Evolutionary conservation across 2,113 vertebrate genomes (phyloP).

Genomic region (Eulemur rufifrons): DNA sequence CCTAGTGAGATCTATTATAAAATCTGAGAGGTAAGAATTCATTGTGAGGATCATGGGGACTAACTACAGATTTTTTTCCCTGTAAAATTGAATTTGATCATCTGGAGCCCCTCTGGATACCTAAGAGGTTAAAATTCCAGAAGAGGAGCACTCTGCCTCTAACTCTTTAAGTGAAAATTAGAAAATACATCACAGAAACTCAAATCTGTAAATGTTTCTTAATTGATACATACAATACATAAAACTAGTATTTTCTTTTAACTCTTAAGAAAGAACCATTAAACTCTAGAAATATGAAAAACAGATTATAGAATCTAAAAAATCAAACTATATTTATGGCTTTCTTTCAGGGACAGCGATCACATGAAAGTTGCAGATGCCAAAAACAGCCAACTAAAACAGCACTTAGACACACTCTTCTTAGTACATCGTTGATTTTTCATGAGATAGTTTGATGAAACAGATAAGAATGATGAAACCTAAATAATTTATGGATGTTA

Average conservation of each 20-base stretch:
- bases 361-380: neutral
- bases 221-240: neutral
- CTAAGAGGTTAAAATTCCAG: slow-evolving; percentile 4
- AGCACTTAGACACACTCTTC: neutral
- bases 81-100: neutral
- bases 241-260: slow-evolving; percentile 47
- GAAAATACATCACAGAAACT: slow-evolving; percentile 18
- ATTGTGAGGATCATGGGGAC: neutral
- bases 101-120: neutral
- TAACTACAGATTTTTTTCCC: neutral
- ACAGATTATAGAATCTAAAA: neutral
- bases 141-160: neutral
- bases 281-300: slow-evolving; percentile 36
- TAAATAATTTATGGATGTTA: neutral
- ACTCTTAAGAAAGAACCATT: slow-evolving; percentile 20
- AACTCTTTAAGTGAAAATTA: slow-evolving; percentile 7
- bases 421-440: neutral
- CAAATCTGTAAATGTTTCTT: neutral
- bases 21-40: slow-evolving; percentile 23
- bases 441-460: neutral
- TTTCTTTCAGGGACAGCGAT: neutral
- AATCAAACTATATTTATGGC: slow-evolving; percentile 12
- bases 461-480: neutral
- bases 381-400: neutral
- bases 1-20: neutral